These are phyloP conservation scores for Myotis brandtii DNA, from an alignment of 2,113 vertebrate species.

Conservation along the genomic window DNA sequence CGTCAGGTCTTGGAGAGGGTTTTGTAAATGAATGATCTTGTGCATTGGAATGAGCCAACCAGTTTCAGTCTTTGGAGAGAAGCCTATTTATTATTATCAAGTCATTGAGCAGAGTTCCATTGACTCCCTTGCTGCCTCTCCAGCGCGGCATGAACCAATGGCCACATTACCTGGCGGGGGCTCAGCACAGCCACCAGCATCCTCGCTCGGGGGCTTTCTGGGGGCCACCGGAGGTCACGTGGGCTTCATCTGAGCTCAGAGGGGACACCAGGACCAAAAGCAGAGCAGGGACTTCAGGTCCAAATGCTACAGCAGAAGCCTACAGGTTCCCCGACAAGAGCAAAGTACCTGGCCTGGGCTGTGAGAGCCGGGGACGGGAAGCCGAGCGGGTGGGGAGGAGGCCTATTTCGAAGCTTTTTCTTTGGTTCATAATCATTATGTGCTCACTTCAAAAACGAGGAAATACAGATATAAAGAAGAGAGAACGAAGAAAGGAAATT, in stretches of 20 bases:
- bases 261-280: background rate
- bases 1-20: background rate
- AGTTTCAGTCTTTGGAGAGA: slow-evolving; percentile 65
- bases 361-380: background rate
- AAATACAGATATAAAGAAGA: background rate
- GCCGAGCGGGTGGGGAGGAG: background rate
- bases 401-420: background rate
- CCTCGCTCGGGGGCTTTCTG: background rate
- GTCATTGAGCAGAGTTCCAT: slow-evolving; percentile 48
- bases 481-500: slow-evolving; percentile 14
- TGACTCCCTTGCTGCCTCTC: slow-evolving; percentile 20
- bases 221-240: background rate
- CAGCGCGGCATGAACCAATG: background rate
- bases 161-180: background rate
- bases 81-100: slow-evolving; percentile 68
- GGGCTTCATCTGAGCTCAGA: background rate
- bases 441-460: slow-evolving; percentile 34
- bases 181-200: background rate
- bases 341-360: no score
- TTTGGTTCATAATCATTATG: background rate
- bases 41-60: slow-evolving; percentile 55
- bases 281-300: background rate
- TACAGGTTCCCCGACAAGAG: background rate
- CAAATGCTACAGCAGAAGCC: fast-evolving
- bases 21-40: slow-evolving; percentile 59